Conservation (phyloP, 2,888 invertebrate genomes). For the Ectobius pallidus region DNA sequence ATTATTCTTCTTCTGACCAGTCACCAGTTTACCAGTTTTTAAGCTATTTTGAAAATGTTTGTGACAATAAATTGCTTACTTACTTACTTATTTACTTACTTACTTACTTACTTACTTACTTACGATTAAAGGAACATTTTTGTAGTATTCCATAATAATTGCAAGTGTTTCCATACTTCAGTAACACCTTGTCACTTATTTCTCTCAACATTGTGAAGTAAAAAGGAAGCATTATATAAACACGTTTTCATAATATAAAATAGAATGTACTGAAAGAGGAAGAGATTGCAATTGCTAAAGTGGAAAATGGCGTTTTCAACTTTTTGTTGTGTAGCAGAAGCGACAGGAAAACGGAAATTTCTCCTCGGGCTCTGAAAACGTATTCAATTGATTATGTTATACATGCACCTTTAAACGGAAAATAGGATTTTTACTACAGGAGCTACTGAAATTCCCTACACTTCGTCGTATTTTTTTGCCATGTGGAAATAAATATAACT, state of each 20-base stretch:
- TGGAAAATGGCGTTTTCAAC: not conserved
- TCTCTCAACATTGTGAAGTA: not conserved
- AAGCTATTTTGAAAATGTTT: too few relatives aligned
- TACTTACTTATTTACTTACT: too few relatives aligned
- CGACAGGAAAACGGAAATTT: not conserved
- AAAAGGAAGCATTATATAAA: not conserved
- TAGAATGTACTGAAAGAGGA: not conserved
- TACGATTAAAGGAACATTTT: too few relatives aligned
- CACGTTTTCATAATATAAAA: not conserved
- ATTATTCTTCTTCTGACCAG: too few relatives aligned
- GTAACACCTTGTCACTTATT: not conserved
- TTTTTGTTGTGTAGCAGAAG: not conserved
- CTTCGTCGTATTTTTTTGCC: too few relatives aligned
- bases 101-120: too few relatives aligned
- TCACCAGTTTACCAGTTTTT: too few relatives aligned
- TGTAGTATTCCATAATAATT: too few relatives aligned
- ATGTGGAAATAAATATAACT: too few relatives aligned
- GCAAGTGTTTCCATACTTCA: not conserved
- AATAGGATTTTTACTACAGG: not conserved
- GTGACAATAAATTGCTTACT: too few relatives aligned
- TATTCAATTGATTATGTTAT: conserved; percentile 12
- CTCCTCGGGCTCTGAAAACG: not conserved
- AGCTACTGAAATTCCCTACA: not conserved
- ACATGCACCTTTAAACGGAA: not conserved
- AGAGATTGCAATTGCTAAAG: not conserved